A percentile compares a stretch with the other conserved stretches of the same genome.
Evolutionary conservation across 2,888 invertebrate genomes (phyloP).

Genomic region (Nomada goodeniana): DNA sequence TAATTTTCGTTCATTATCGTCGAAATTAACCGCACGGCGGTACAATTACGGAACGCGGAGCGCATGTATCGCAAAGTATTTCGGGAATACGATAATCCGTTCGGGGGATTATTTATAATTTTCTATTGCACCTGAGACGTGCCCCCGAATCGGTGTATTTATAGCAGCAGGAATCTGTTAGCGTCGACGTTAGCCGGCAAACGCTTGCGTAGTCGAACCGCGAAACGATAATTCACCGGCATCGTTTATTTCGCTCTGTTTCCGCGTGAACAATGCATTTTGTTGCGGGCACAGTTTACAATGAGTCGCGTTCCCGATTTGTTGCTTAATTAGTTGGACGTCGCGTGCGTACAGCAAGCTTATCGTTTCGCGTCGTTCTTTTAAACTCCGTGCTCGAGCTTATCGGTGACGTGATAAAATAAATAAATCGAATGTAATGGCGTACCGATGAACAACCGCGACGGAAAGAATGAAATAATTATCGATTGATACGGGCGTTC

Average conservation of each 20-base stretch:
- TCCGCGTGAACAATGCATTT: conserved; percentile 13
- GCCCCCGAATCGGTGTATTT: conserved; percentile 9
- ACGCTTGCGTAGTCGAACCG: neutral
- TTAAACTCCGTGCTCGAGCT: neutral
- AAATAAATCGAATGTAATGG: too few relatives aligned
- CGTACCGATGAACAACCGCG: too few relatives aligned
- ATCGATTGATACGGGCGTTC: neutral
- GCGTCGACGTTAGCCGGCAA: conserved; percentile 1
- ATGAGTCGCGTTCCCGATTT: neutral
- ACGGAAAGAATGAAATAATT: conserved; percentile 11
- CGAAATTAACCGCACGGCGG: neutral
- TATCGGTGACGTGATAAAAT: neutral
- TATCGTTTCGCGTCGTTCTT: neutral
- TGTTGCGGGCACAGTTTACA: neutral
- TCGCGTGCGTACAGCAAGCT: neutral
- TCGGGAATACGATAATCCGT: conserved; percentile 35
- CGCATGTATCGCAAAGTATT: conserved; percentile 15
- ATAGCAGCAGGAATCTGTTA: neutral
- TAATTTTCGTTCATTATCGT: neutral
- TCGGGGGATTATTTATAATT: conserved; percentile 35
- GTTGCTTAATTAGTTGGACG: conserved; percentile 12
- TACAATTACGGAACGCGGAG: neutral
- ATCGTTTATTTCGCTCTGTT: conserved; percentile 4
- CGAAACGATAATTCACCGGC: conserved; percentile 17
- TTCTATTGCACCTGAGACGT: conserved; percentile 32